Conservation (phyloP, 2,888 invertebrate genomes). For the Pilophorus perplexus region DNA sequence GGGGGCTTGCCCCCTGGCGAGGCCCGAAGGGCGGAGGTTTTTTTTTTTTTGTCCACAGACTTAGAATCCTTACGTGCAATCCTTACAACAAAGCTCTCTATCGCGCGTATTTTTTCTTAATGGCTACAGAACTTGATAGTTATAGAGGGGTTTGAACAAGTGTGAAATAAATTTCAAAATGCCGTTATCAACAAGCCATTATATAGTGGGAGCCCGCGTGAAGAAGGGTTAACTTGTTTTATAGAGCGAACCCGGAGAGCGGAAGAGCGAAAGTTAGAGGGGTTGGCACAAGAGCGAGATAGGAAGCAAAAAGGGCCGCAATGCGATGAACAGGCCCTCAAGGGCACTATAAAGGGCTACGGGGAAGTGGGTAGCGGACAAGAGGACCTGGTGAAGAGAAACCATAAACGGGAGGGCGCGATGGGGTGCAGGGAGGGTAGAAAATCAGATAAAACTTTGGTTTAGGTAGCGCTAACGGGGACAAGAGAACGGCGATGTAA, state of each 20-base stretch:
- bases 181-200: conserved; percentile 34
- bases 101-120: no score
- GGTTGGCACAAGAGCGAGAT: conserved; percentile 25
- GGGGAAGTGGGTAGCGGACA: no score
- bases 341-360: conserved; percentile 34
- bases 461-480: conserved; percentile 7
- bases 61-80: no score
- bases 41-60: no score
- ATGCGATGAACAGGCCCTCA: conserved; percentile 29
- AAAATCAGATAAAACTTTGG: conserved; percentile 34
- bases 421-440: neutral
- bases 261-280: conserved; percentile 4
- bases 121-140: conserved; percentile 19
- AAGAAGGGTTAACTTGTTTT: conserved; percentile 6
- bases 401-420: conserved; percentile 27
- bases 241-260: no score
- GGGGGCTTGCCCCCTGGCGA: no score
- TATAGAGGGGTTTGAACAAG: conserved; percentile 18
- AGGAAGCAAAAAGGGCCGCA: conserved; percentile 34
- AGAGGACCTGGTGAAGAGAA: conserved; percentile 2
- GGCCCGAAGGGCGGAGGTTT: no score
- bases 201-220: conserved; percentile 12
- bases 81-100: no score
- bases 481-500: conserved; percentile 10
- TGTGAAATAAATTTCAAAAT: conserved; percentile 15